These are phyloP conservation scores for Xestia rhomboidea DNA, from an alignment of 2,888 invertebrate species.

Conservation along the genomic window DNA sequence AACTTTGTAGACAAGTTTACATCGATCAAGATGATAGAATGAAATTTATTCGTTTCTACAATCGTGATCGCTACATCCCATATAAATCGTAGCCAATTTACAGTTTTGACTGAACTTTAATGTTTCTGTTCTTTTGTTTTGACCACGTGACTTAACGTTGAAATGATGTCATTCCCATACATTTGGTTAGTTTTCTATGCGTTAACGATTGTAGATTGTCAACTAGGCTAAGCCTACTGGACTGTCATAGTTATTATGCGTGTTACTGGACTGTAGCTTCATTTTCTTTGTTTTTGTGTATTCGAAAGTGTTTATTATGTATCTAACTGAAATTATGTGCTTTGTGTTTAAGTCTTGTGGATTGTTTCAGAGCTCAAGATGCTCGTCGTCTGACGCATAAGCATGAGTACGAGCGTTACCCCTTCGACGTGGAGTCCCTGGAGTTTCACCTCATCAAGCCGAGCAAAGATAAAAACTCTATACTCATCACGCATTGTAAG, in stretches of 20 bases:
- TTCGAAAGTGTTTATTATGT: background rate
- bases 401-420: constrained; percentile 1
- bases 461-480: background rate
- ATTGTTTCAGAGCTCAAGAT: constrained; percentile 5
- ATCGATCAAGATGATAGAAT: too few species aligned
- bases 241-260: background rate
- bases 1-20: too few species aligned
- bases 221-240: too few species aligned
- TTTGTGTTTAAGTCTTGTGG: background rate
- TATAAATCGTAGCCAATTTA: too few species aligned
- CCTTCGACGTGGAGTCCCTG: background rate
- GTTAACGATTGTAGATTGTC: too few species aligned
- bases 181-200: too few species aligned
- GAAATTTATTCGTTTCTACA: too few species aligned
- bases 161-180: too few species aligned
- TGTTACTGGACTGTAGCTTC: background rate
- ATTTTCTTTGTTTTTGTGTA: background rate
- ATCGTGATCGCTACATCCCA: too few species aligned
- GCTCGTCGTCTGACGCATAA: background rate
- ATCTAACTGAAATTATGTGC: background rate
- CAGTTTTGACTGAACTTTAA: too few species aligned
- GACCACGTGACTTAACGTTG: too few species aligned
- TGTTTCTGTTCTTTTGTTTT: too few species aligned
- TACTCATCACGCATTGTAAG: constrained; percentile 7
- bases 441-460: constrained; percentile 3